Conservation (phyloP, 1,140 invertebrate genomes). For the Holotrichia oblita region DNA sequence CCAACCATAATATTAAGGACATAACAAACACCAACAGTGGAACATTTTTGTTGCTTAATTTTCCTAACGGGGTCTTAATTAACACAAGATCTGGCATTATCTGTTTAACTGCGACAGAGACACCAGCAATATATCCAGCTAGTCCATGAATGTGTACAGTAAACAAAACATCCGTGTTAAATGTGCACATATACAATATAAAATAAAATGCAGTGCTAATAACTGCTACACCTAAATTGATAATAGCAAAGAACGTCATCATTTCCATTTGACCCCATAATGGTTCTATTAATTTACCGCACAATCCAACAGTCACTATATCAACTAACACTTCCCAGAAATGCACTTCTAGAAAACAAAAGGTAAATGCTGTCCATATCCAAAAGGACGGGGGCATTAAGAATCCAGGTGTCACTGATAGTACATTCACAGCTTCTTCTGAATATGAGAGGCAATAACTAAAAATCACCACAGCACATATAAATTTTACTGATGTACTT, state of each 20-base stretch:
- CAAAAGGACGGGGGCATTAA: conserved; percentile 91
- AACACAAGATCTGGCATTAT: conserved; percentile 97
- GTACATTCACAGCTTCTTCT: conserved; percentile 74
- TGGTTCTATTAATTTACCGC: conserved; percentile 95
- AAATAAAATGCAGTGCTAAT: conserved; percentile 86
- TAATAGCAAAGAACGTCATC: conserved; percentile 92
- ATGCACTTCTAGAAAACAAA: conserved; percentile 80
- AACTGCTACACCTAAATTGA: conserved; percentile 88
- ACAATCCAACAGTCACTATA: conserved; percentile 89
- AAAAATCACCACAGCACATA: conserved; percentile 83
- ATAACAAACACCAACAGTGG: conserved; percentile 83
- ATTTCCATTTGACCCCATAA: conserved; percentile 96
- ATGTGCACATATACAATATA: conserved; percentile 87
- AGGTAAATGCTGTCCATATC: conserved; percentile 95
- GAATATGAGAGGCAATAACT: conserved; percentile 92
- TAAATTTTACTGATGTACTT: conserved; percentile 88
- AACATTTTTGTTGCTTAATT: conserved; percentile 85
- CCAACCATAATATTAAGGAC: conserved; percentile 81
- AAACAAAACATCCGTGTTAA: conserved; percentile 88
- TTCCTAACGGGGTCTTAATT: conserved; percentile 89
- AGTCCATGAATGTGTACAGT: conserved; percentile 92
- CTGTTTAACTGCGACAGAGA: conserved; percentile 94
- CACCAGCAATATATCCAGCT: conserved; percentile 88
- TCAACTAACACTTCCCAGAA: conserved; percentile 94
- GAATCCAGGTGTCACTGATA: conserved; percentile 93